Percentiles rank a stretch among this genome's conserved stretches.
These are phyloP conservation scores for Heliconius eleuchia DNA, from an alignment of 1,140 invertebrate genomes.

Conservation along the genomic window DNA sequence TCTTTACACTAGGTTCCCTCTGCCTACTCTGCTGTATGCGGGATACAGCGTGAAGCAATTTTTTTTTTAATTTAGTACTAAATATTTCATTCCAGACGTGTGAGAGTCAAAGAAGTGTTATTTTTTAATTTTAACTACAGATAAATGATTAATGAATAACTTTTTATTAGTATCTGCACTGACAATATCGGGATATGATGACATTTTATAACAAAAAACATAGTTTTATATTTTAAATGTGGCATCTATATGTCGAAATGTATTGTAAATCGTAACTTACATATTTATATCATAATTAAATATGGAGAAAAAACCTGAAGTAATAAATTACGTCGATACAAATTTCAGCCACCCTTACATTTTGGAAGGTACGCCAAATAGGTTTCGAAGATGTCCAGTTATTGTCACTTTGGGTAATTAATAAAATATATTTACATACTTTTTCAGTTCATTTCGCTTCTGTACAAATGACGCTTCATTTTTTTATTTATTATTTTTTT, in stretches of 20 bases:
- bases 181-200: neutral
- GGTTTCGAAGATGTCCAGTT: slow-evolving; percentile 45
- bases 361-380: slow-evolving; percentile 32
- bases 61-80: no score
- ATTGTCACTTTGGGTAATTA: slow-evolving; percentile 53
- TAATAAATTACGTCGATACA: slow-evolving; percentile 42
- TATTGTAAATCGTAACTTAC: neutral
- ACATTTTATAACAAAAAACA: neutral
- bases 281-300: slow-evolving; percentile 12
- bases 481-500: no score
- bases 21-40: no score
- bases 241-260: neutral
- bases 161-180: no score
- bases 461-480: no score
- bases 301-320: slow-evolving; percentile 39
- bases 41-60: no score
- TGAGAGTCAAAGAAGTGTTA: no score
- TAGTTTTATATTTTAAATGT: no score
- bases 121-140: neutral
- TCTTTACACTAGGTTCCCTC: no score
- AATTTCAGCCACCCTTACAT: slow-evolving; percentile 41
- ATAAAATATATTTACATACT: neutral
- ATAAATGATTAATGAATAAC: no score
- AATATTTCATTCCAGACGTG: no score
- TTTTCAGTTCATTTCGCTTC: neutral